phyloP scores from a whole-genome alignment of 2,113 vertebrate genomes.

The Chamaetylas fuelleborni region DNA sequence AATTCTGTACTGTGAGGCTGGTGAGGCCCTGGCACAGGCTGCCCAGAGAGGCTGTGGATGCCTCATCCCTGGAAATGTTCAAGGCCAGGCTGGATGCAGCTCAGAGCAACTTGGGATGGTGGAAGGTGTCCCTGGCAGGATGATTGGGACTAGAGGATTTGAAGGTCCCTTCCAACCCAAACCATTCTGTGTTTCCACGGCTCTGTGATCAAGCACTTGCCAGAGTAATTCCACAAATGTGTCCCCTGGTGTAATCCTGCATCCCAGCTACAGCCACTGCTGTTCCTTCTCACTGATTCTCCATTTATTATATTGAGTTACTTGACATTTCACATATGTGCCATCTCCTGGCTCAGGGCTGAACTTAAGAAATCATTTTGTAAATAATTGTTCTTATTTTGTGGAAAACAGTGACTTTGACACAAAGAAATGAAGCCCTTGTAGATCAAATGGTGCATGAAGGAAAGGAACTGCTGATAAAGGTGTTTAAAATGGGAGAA shows the following conservation, averaged over 20 bases:
- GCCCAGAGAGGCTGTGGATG: not conserved
- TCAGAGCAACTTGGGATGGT: fast-evolving
- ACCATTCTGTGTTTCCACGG: not conserved
- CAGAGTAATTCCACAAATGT: not conserved
- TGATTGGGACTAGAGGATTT: fast-evolving
- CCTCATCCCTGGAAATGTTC: not conserved
- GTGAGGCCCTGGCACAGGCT: not conserved
- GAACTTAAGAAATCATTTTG: not conserved
- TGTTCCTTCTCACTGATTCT: not conserved
- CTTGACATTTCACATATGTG: not conserved
- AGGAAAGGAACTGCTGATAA: not conserved
- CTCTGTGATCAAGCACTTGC: not conserved
- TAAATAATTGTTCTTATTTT: not conserved
- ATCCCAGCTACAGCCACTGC: not conserved
- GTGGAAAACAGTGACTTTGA: not conserved
- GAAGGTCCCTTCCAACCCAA: not conserved
- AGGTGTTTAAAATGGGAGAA: not conserved
- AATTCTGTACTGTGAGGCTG: not conserved
- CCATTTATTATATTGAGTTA: not conserved
- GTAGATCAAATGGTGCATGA: not conserved
- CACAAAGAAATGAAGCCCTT: not conserved
- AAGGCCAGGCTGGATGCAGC: not conserved
- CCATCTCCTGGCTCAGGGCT: not conserved
- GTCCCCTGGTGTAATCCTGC: not conserved
- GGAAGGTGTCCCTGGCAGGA: not conserved